Evolutionary conservation across 1,140 invertebrate genomes (phyloP), one percentile per base, ranked within the genome.

Genomic region (Geopemphigus sp.): DNA sequence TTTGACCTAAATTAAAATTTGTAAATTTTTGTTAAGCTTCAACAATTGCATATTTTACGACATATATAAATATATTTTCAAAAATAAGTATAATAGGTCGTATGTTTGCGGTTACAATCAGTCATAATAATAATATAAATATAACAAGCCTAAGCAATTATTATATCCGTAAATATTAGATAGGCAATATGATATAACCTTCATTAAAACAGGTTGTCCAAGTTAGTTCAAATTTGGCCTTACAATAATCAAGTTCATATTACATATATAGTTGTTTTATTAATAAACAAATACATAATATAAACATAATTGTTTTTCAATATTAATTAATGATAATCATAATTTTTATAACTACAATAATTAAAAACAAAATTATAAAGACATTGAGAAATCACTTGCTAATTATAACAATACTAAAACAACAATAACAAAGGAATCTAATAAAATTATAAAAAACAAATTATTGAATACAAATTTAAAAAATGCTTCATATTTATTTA

Each of bases 231-330:
- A 26, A 50, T 15, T 47, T 39, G 22, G 53, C 39, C 14, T 57
- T 19, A 80, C 39, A n/a, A 76, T n/a, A 76, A 80, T 50, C 57
- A 59, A 80, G 45, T 74, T 45, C n/a, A 39, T 57, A 74, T 32
- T 24, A 57, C 17, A 74, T 57, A 57, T 57, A 56, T 54, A 54
- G 70, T 54, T 53, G 59, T 63, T 32, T 63, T 63, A 32, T 63
- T 32, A 19, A 1, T 61, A 17, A 29, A 29, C 15, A 29, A 61
- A 61, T 29, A 61, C 29, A 61, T 15, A 24, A 59, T 59, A 19
- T 29, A 61, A 61, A 61, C 15, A 61, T 32, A 29, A 50, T 50
- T 10, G 47, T 50, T 8, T 50, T 50, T 10, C 5, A 5, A 1
- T 50, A 8, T 50, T 14, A 5, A 50, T 11, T 50, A 50, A 50